These are phyloP conservation scores for Tetramorium alpestre DNA, from an alignment of 1,140 invertebrate genomes.

Conservation along the genomic window DNA sequence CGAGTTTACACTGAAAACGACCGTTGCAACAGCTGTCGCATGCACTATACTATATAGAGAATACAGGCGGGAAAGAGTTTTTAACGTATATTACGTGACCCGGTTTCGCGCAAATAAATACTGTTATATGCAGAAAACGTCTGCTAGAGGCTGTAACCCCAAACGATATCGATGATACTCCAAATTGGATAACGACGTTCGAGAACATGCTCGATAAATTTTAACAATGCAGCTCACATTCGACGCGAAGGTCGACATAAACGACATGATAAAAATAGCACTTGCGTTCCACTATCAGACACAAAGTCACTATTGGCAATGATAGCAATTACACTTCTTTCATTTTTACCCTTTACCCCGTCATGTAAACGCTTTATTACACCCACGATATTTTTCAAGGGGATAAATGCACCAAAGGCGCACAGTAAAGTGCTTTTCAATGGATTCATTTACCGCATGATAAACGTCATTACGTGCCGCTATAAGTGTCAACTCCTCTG, in stretches of 20 bases:
- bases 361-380: neutral
- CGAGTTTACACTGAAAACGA: slow-evolving; percentile 41
- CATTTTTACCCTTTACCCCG: no score
- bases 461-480: slow-evolving; percentile 24
- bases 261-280: slow-evolving; percentile 19
- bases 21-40: slow-evolving; percentile 32
- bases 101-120: slow-evolving; percentile 45
- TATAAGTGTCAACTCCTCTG: neutral
- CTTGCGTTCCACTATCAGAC: neutral
- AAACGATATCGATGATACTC: slow-evolving; percentile 50
- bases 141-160: slow-evolving; percentile 32
- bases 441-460: slow-evolving; percentile 47
- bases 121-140: slow-evolving; percentile 44
- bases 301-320: neutral
- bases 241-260: slow-evolving; percentile 18
- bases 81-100: slow-evolving; percentile 57
- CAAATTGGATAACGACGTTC: slow-evolving; percentile 46
- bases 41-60: slow-evolving; percentile 5
- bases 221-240: slow-evolving; percentile 16
- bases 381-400: neutral
- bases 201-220: slow-evolving; percentile 46
- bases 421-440: neutral
- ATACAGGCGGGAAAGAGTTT: slow-evolving; percentile 7
- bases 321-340: neutral
- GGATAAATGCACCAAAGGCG: neutral